Base-by-base conservation (phyloP, 2,113 vertebrate species). In the Centrocercus urophasianus region DNA sequence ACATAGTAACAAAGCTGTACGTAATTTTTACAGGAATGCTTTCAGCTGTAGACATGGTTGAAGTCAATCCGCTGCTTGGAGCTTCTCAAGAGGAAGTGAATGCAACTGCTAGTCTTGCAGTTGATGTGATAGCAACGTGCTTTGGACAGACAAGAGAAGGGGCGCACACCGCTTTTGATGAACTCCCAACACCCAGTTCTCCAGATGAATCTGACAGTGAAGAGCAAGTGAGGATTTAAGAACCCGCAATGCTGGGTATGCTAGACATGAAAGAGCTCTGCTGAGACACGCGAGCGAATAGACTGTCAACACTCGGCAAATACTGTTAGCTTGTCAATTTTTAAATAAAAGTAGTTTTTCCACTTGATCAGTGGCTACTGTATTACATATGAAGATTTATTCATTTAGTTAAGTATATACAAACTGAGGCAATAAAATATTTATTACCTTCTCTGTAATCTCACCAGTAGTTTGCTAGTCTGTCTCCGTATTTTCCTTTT, bases 131-230 rank as follows among this genome's bases (percentile, higher is more conserved):
- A 22, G 98, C 98, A 4, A 98, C 99, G 1, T 98, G 98, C 88
- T 98, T 99, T 91, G 99, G 99, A 43, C 98, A 99, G 97, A 98
- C 98, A 19, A 98, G 99, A 66, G 99, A 99, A 95, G 99, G 99
- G 4, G 97, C 98, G 4, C 98, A 98, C 72, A 66, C 59, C 0
- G 93, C 97, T 95, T 98, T 98, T 72, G 97, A 98, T 15, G 97
- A 97, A 70, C 98, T 98, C 42, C 98, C 98, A 32, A 95, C 98
- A 25, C 98, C 97, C 40, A 98, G 98, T 96, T 98, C 99, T 57
- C 98, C 97, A 95, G 99, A 97, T 97, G 98, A 98, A 92, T 97
- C 97, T 28, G 88, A 94, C 79, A 96, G 95, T 63, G 93, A 98
- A 96, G 93, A 98, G 95, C 95, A 98, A 97, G 96, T 98, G 69